Percentiles rank a stretch among this genome's conserved stretches.
Evolutionary conservation across 2,113 vertebrate species (phyloP).

Genomic region (Connochaetes taurinus): DNA sequence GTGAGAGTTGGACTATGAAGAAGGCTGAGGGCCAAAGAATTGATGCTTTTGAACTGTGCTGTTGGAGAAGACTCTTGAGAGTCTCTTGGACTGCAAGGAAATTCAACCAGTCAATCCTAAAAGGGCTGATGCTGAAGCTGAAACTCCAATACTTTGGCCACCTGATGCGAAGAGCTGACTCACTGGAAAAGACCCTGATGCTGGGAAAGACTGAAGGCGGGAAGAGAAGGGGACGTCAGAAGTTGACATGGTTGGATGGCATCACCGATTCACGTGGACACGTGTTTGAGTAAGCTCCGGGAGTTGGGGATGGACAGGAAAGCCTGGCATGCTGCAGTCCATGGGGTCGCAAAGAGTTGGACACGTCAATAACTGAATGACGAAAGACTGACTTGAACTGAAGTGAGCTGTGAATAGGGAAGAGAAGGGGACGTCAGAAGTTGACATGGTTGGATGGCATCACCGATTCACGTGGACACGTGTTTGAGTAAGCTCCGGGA

Average conservation of each 20-base stretch:
- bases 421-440: background rate
- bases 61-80: too few relatives aligned
- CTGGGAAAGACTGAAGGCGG: background rate
- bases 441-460: background rate
- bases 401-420: background rate
- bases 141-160: too few relatives aligned
- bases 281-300: background rate
- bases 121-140: too few relatives aligned
- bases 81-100: too few relatives aligned
- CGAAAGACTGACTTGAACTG: background rate
- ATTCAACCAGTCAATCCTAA: too few relatives aligned
- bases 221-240: background rate
- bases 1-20: too few relatives aligned
- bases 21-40: too few relatives aligned
- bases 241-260: background rate
- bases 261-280: background rate
- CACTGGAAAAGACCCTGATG: background rate
- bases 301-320: background rate
- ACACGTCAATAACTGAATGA: background rate
- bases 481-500: background rate
- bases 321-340: background rate
- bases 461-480: background rate
- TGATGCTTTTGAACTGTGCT: too few relatives aligned
- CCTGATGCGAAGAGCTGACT: background rate
- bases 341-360: too few relatives aligned